phyloP scores from a whole-genome alignment of 2,797 vertebrate species.

The Neosalanx taihuensis region DNA sequence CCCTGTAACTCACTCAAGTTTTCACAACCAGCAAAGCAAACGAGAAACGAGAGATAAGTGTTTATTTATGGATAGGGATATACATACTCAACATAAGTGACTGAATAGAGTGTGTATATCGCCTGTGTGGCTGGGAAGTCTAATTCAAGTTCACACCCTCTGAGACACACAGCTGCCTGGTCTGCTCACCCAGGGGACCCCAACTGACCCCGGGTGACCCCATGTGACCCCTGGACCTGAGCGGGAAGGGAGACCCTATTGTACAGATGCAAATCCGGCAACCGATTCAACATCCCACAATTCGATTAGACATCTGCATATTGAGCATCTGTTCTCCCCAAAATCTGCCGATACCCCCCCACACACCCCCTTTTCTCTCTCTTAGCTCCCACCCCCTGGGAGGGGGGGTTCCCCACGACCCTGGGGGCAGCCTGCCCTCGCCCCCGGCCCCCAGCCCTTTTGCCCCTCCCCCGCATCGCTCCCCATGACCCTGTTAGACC shows the following conservation, averaged over 20 bases:
- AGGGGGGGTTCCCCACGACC: slow-evolving; percentile 62
- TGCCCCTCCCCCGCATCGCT: slow-evolving; percentile 38
- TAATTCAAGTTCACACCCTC: slow-evolving; percentile 78
- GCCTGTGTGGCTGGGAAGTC: slow-evolving; percentile 64
- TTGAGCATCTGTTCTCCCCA: slow-evolving; percentile 77
- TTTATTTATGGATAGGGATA: slow-evolving; percentile 30
- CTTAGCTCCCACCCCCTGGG: slow-evolving; percentile 36
- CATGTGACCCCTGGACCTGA: slow-evolving; percentile 49
- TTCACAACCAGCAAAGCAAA: too few species aligned
- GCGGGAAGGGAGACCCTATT: slow-evolving; percentile 54
- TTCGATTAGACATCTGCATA: slow-evolving; percentile 81
- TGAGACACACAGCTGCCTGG: slow-evolving; percentile 67
- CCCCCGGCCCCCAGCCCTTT: slow-evolving; percentile 34
- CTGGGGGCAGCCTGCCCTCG: slow-evolving; percentile 56
- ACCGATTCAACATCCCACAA: slow-evolving; percentile 71
- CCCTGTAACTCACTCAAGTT: too few species aligned
- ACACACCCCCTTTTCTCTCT: slow-evolving; percentile 9
- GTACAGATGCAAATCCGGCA: slow-evolving; percentile 75
- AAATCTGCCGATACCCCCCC: slow-evolving; percentile 64
- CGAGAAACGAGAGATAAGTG: too few species aligned
- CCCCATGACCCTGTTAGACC: slow-evolving; percentile 67
- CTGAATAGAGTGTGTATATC: slow-evolving; percentile 54
- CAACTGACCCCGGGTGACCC: slow-evolving; percentile 54
- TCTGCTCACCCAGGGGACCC: slow-evolving; percentile 63
- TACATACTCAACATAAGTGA: slow-evolving; percentile 46